Evolutionary conservation across 2,797 vertebrate genomes (phyloP).

Genomic region (Malurus splendens): DNA sequence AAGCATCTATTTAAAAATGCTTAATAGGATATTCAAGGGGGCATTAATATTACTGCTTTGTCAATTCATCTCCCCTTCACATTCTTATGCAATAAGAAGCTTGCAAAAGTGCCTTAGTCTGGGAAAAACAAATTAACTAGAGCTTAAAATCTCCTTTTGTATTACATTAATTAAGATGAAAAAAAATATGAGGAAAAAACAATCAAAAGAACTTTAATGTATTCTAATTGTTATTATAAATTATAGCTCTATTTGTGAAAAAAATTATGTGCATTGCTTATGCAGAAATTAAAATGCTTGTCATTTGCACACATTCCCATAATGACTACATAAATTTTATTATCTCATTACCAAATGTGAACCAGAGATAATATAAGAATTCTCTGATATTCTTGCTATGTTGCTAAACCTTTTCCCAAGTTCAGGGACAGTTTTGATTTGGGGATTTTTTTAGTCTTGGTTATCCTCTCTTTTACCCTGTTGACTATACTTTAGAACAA

Average conservation of each 20-base stretch:
- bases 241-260: background rate
- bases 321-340: conserved; percentile 6
- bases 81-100: background rate
- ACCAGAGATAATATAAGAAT: background rate
- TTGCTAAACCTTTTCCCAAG: background rate
- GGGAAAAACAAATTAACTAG: conserved; percentile 19
- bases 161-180: background rate
- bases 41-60: background rate
- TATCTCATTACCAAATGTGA: background rate
- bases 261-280: background rate
- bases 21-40: background rate
- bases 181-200: background rate
- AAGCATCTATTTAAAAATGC: background rate
- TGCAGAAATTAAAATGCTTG: background rate
- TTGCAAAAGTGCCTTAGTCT: background rate
- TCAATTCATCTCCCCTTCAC: background rate
- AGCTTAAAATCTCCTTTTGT: conserved; percentile 6
- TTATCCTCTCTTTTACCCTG: background rate
- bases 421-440: background rate
- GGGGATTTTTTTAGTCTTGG: background rate
- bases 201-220: background rate
- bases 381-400: background rate
- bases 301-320: background rate
- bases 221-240: conserved; percentile 9
- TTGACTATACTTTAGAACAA: background rate